Conservation (phyloP, 2,113 vertebrate species). For the Dasyornis broadbenti region DNA sequence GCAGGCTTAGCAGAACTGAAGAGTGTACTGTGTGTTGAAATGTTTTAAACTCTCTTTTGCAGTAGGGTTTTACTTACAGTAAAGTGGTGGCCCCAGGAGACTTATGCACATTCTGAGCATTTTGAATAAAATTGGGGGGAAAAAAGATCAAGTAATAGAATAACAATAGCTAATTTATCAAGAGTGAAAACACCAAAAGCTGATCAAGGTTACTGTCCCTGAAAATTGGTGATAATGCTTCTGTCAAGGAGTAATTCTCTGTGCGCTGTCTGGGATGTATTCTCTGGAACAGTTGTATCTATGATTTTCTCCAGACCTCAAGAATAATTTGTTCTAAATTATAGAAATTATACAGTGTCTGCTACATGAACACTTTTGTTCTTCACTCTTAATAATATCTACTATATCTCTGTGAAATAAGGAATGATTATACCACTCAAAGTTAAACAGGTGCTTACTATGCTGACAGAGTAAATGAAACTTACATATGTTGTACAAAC, state of each 20-base stretch:
- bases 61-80: not conserved
- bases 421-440: not conserved
- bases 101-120: not conserved
- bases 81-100: not conserved
- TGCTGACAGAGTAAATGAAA: not conserved
- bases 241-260: not conserved
- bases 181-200: not conserved
- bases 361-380: not conserved
- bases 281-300: not conserved
- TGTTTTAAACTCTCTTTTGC: not conserved
- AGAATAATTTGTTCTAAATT: not conserved
- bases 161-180: not conserved
- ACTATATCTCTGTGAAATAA: not conserved
- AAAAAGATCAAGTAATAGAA: not conserved
- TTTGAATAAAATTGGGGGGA: not conserved
- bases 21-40: not conserved
- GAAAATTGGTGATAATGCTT: not conserved
- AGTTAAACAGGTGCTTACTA: not conserved
- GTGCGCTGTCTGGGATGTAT: not conserved
- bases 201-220: not conserved
- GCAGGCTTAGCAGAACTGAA: not conserved
- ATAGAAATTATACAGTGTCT: not conserved
- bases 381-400: not conserved
- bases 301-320: not conserved
- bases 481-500: not conserved